Conservation (phyloP, 1,140 invertebrate genomes). For the Drosophila pandora region DNA sequence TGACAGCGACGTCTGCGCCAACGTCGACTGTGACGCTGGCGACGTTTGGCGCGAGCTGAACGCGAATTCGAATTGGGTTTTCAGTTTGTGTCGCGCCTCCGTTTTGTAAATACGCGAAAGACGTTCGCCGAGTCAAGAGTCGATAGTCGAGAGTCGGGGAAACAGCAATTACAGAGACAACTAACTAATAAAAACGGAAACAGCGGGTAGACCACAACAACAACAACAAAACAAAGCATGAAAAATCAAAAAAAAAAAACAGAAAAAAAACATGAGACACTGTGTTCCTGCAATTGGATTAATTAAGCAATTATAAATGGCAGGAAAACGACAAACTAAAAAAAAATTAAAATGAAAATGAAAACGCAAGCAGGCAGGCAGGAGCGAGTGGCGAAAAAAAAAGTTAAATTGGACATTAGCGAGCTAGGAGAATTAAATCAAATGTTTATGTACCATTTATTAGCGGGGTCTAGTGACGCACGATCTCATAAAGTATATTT, state of each 20-base stretch:
- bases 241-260: constrained; percentile 20
- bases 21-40: not conserved
- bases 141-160: not conserved
- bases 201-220: constrained; percentile 57
- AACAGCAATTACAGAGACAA: constrained; percentile 26
- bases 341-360: constrained; percentile 6
- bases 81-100: constrained; percentile 82
- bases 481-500: constrained; percentile 54
- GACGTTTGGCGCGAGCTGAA: constrained; percentile 49
- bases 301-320: constrained; percentile 72
- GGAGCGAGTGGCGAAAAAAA: constrained; percentile 10
- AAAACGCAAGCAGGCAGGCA: not conserved
- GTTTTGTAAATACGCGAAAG: constrained; percentile 80
- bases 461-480: constrained; percentile 57
- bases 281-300: constrained; percentile 73
- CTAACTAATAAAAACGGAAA: constrained; percentile 55
- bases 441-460: constrained; percentile 36
- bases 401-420: constrained; percentile 43
- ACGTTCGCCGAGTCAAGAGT: constrained; percentile 46
- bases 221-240: constrained; percentile 1
- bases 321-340: constrained; percentile 38
- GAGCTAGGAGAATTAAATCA: constrained; percentile 41
- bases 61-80: constrained; percentile 78
- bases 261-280: constrained; percentile 30
- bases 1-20: not conserved